Percentiles rank a stretch among this genome's conserved stretches.
Evolutionary conservation across 2,797 vertebrate genomes (phyloP).

Genomic region (Pelobates cultripes): DNA sequence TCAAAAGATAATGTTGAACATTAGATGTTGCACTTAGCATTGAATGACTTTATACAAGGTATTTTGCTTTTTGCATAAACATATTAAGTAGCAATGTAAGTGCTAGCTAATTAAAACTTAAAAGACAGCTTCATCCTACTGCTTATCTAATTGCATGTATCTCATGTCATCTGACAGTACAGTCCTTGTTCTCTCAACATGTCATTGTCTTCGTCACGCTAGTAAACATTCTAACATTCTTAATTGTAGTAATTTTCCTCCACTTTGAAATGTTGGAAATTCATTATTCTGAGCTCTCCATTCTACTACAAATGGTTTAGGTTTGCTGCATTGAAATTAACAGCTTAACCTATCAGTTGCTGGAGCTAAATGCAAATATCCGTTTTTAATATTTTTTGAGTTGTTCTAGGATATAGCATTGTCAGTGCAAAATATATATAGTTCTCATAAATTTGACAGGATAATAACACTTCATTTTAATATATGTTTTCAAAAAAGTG

Average conservation of each 20-base stretch:
- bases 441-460: background rate
- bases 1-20: background rate
- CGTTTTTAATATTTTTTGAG: background rate
- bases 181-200: conserved; percentile 24
- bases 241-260: conserved; percentile 44
- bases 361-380: background rate
- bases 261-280: conserved; percentile 3
- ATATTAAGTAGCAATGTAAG: background rate
- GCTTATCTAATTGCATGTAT: conserved; percentile 38
- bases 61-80: background rate
- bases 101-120: conserved; percentile 26
- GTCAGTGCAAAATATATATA: background rate
- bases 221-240: conserved; percentile 31
- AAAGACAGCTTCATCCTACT: conserved; percentile 32
- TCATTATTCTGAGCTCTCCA: background rate
- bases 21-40: background rate
- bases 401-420: too few relatives aligned
- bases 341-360: background rate
- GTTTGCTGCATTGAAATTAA: background rate
- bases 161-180: conserved; percentile 35
- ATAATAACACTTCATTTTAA: too few relatives aligned
- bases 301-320: conserved; percentile 1
- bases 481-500: too few relatives aligned
- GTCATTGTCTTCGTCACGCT: conserved; percentile 38
- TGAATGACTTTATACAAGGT: background rate